Base-by-base conservation (phyloP, 2,797 vertebrate genomes). In the Melanotaenia maccullochi region DNA sequence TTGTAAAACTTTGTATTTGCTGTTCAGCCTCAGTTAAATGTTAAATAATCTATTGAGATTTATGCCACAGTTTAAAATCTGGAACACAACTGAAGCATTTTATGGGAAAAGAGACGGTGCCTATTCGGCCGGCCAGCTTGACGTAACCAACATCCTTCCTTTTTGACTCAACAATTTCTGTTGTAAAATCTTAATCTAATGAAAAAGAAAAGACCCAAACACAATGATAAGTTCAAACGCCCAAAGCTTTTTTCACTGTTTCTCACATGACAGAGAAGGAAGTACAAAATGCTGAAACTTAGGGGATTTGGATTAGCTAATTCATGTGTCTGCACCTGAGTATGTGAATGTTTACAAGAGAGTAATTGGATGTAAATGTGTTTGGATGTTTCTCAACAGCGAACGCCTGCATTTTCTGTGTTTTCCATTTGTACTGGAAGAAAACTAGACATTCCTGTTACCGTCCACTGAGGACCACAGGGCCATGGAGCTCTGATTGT, bases 401-500 rank as follows among this genome's bases (percentile, higher is more conserved):
- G 13, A 61, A 8, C 9, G 30, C 30, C 28, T 18, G 58, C n/a
- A 13, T 49, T 52, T 42, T 20, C 35, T 33, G 9, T 20, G n/a
- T 38, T 59, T 8, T 9, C 24, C 33, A 24, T 35, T 75, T 60
- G 33, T 14, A 44, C 40, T 35, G 58, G 30, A 69, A 30, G 20
- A 54, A 72, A 81, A 75, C 67, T 13, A 85, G 82, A 90, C 88
- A 85, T 90, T 91, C 86, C 76, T 74, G 80, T 88, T 90, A 79
- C 77, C 3, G 83, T 89, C 67, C 83, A 84, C 68, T 83, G 85
- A 69, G 49, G 77, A 82, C 24, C 71, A 68, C 52, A 28, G 51
- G 18, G 72, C 38, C 74, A 62, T 76, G 80, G 59, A 88, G 52
- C 60, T 57, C 55, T 13, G 82, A 90, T 89, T 54, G 69, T 83